Percentiles rank a stretch among this genome's conserved stretches.
These are phyloP conservation scores for Desmodus rotundus DNA, from an alignment of 2,113 vertebrate genomes.

Conservation along the genomic window DNA sequence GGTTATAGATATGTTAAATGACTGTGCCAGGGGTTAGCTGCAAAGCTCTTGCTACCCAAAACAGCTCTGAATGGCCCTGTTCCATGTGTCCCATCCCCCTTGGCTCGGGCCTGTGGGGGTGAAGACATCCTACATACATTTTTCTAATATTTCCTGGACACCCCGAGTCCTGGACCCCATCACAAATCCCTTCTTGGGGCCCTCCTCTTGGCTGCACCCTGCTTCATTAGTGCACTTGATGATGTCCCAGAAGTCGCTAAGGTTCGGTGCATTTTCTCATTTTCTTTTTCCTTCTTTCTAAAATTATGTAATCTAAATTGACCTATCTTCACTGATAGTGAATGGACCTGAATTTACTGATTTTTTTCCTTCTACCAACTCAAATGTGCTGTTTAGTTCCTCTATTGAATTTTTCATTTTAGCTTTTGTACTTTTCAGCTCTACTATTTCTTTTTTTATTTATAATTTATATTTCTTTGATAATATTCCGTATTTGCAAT, in stretches of 20 bases:
- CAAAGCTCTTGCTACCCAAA: too few relatives aligned
- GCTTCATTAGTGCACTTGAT: background rate
- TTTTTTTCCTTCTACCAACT: background rate
- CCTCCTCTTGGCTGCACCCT: too few relatives aligned
- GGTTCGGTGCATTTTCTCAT: background rate
- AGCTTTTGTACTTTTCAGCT: background rate
- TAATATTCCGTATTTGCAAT: background rate
- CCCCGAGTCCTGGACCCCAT: too few relatives aligned
- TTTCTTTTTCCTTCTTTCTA: background rate
- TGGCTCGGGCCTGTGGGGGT: too few relatives aligned
- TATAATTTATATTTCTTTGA: background rate
- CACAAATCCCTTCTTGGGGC: too few relatives aligned
- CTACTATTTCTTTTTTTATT: background rate
- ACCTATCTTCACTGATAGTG: background rate
- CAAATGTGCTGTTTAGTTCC: background rate
- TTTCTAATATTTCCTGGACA: too few relatives aligned
- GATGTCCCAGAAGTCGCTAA: background rate
- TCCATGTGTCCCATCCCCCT: too few relatives aligned
- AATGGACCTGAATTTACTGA: background rate
- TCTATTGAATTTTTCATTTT: background rate
- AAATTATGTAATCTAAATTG: background rate
- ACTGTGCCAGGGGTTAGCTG: too few relatives aligned
- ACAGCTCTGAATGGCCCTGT: too few relatives aligned
- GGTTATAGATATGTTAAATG: too few relatives aligned
- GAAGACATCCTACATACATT: too few relatives aligned